These are phyloP conservation scores for Panopea generosa DNA, from an alignment of 2,888 invertebrate species.

Conservation along the genomic window DNA sequence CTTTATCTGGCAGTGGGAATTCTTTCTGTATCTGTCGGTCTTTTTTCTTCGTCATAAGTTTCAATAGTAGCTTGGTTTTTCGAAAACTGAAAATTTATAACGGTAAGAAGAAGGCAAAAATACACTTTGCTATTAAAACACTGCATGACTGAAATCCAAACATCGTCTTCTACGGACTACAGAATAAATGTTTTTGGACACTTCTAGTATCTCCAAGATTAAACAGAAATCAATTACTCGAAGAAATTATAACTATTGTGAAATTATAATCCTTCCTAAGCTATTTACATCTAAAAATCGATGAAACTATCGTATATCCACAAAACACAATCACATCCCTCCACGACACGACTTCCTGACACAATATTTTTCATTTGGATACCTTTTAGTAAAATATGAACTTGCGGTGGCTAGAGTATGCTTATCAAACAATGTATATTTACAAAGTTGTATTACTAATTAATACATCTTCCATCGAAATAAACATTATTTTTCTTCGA, in stretches of 20 bases:
- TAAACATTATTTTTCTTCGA: too few species aligned
- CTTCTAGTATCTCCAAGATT: background rate
- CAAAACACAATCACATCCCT: background rate
- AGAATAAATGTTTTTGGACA: background rate
- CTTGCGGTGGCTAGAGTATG: too few species aligned
- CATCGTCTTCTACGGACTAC: background rate
- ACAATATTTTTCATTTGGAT: too few species aligned
- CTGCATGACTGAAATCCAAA: constrained; percentile 6
- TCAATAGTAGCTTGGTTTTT: constrained; percentile 12
- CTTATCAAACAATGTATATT: too few species aligned
- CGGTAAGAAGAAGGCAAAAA: background rate
- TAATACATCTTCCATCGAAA: too few species aligned
- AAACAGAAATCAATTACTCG: too few species aligned
- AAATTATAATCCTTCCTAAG: too few species aligned
- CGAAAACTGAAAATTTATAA: background rate
- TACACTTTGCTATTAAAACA: background rate
- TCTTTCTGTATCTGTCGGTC: constrained; percentile 13
- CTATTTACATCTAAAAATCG: too few species aligned
- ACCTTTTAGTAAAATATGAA: too few species aligned
- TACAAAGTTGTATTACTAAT: too few species aligned
- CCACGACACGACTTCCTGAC: too few species aligned
- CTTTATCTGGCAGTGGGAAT: constrained; percentile 46
- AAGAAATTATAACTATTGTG: too few species aligned
- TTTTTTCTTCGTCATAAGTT: background rate
- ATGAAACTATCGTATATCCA: background rate